These are phyloP conservation scores for Pandion haliaetus DNA, from an alignment of 2,113 vertebrate species.

Conservation along the genomic window DNA sequence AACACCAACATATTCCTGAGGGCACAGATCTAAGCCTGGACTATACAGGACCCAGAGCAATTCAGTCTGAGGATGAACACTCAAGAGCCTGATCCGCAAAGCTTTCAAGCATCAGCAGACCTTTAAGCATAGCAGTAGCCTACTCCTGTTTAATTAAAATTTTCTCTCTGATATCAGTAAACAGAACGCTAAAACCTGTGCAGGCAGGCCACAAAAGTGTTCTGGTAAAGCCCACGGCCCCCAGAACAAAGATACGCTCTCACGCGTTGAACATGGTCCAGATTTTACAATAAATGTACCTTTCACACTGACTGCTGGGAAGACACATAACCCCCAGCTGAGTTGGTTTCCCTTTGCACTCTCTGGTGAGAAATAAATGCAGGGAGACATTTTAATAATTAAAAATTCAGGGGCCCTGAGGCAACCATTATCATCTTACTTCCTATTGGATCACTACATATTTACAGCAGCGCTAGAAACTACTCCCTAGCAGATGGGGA, in stretches of 20 bases:
- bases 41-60: neutral
- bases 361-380: neutral
- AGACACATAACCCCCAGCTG: neutral
- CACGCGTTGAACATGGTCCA: rapidly evolving
- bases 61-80: neutral
- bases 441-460: too few species aligned
- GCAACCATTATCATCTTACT: neutral
- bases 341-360: rapidly evolving
- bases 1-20: rapidly evolving
- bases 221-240: neutral
- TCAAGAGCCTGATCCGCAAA: neutral
- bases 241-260: neutral
- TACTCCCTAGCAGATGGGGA: neutral
- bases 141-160: neutral
- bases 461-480: neutral
- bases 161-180: rapidly evolving
- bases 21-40: rapidly evolving
- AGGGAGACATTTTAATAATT: neutral
- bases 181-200: neutral
- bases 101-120: neutral
- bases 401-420: neutral
- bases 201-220: neutral
- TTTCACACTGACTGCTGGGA: neutral
- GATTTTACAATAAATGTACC: neutral
- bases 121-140: neutral